Conservation (phyloP, 2,888 invertebrate species). For the Pterostichus madidus region DNA sequence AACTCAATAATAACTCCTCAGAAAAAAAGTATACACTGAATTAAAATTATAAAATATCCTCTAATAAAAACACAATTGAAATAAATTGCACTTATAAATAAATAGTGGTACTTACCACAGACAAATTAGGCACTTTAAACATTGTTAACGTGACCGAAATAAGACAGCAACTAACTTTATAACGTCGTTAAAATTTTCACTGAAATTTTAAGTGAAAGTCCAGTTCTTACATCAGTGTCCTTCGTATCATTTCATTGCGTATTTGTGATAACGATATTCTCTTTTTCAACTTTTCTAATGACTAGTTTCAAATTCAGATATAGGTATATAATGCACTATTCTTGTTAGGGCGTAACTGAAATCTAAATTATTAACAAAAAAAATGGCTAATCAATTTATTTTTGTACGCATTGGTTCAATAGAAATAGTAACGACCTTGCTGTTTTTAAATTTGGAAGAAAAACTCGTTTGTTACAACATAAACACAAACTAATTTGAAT, state of each 20-base stretch:
- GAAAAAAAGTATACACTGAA: too few species aligned
- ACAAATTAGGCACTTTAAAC: neutral
- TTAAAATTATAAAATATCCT: too few species aligned
- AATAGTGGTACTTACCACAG: conserved; percentile 10
- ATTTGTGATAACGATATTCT: conserved; percentile 20
- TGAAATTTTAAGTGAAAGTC: conserved; percentile 48
- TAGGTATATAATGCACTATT: conserved; percentile 11
- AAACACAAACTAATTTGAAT: too few species aligned
- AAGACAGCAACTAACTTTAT: conserved; percentile 16
- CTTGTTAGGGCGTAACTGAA: neutral
- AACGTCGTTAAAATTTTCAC: neutral
- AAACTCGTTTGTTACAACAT: conserved; percentile 9
- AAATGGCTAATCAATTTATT: neutral
- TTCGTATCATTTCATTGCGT: conserved; percentile 27
- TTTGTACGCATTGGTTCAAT: neutral
- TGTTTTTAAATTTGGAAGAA: neutral
- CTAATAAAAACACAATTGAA: neutral
- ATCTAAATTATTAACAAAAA: neutral
- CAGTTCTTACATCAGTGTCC: conserved; percentile 31
- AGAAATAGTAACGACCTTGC: neutral
- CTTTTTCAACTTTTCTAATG: neutral
- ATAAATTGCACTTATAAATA: conserved; percentile 14
- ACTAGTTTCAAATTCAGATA: conserved; percentile 7
- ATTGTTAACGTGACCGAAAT: conserved; percentile 20
- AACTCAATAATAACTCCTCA: too few species aligned